A percentile compares a stretch with the other conserved stretches of the same genome.
These are phyloP conservation scores for Hypercompe scribonia DNA, from an alignment of 2,888 invertebrate genomes.

Conservation along the genomic window DNA sequence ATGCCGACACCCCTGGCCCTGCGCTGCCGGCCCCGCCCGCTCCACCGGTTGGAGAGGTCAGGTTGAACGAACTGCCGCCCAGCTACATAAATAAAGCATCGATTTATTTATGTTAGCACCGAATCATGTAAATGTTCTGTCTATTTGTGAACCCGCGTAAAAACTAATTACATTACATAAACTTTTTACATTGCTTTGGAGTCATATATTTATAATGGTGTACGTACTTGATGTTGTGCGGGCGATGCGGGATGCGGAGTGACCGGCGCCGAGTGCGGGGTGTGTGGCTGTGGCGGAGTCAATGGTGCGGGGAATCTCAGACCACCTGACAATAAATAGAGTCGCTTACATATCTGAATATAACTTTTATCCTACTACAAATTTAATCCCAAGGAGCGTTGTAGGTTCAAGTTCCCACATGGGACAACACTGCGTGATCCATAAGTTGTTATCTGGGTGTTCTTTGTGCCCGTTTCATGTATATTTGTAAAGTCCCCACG, in stretches of 20 bases:
- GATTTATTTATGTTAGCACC: background rate
- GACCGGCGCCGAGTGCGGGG: slow-evolving; percentile 88
- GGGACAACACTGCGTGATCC: too few relatives aligned
- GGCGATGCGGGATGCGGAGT: slow-evolving; percentile 84
- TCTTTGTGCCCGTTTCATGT: too few relatives aligned
- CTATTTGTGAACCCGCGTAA: background rate
- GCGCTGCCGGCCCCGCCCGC: slow-evolving; percentile 60
- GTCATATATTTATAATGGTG: background rate
- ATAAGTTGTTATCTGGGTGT: too few relatives aligned
- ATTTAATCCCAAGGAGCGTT: background rate
- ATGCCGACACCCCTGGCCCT: slow-evolving; percentile 70
- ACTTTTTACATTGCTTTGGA: too few relatives aligned
- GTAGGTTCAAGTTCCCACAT: too few relatives aligned
- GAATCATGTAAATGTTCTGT: background rate
- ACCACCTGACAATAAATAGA: slow-evolving; percentile 65
- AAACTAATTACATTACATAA: too few relatives aligned
- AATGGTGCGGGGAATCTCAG: slow-evolving; percentile 95
- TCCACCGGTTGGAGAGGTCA: slow-evolving; percentile 81
- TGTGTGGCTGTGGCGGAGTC: slow-evolving; percentile 89
- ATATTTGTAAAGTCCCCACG: too few relatives aligned
- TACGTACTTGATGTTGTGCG: slow-evolving; percentile 85
- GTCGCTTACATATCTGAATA: background rate
- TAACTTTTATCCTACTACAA: background rate
- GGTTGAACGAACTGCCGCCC: slow-evolving; percentile 79
- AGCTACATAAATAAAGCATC: slow-evolving; percentile 54